Conservation (phyloP, 2,113 vertebrate genomes). For the Varanus salvator region DNA sequence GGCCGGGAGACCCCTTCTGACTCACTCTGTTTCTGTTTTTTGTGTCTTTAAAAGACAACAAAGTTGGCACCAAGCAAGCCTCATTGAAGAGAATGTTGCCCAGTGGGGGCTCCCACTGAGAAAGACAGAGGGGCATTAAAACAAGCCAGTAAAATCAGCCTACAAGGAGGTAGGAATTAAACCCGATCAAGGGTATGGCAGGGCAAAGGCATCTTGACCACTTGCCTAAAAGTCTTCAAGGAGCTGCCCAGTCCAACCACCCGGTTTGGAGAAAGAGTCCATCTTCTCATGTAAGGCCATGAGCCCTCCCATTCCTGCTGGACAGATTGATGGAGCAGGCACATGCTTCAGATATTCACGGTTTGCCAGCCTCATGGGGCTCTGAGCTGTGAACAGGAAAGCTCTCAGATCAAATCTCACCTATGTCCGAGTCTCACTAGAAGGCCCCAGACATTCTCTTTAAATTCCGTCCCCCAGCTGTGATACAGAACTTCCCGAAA, state of each 20-base stretch:
- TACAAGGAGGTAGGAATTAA: not conserved
- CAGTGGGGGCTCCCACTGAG: too few species aligned
- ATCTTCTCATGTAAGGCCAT: too few species aligned
- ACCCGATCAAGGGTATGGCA: not conserved
- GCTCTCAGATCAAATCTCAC: not conserved
- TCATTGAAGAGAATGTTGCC: too few species aligned
- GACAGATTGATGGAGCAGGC: too few species aligned
- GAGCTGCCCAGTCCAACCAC: not conserved
- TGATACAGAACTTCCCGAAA: not conserved
- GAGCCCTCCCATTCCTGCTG: too few species aligned
- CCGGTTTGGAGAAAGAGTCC: not conserved
- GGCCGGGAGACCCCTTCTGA: too few species aligned
- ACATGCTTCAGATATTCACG: not conserved
- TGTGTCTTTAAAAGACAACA: too few species aligned
- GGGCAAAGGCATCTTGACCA: not conserved
- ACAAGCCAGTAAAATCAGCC: not conserved
- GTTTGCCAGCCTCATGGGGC: too few species aligned
- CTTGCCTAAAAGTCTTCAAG: not conserved
- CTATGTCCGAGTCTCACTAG: not conserved
- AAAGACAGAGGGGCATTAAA: not conserved
- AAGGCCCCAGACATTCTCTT: not conserved
- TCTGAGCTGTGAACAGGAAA: not conserved
- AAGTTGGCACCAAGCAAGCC: too few species aligned
- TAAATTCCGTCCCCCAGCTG: not conserved
- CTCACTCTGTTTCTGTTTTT: too few species aligned